phyloP scores from a whole-genome alignment of 2,888 invertebrate genomes.

The Holacanthella duospinosa region DNA sequence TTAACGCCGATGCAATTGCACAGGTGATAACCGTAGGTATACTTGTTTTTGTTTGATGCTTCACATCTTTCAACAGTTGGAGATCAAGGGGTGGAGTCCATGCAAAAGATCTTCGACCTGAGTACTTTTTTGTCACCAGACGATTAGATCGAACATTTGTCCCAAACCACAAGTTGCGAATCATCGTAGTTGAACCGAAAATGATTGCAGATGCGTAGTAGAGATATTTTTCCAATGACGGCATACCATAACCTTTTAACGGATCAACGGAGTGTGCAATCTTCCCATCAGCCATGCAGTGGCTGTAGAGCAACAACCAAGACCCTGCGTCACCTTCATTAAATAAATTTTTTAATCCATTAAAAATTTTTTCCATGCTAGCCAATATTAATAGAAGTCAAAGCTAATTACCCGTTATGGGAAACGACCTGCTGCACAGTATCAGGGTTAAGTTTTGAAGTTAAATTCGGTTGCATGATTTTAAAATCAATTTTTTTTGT shows the following conservation, averaged over 20 bases:
- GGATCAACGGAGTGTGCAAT: constrained; percentile 27
- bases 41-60: constrained; percentile 18
- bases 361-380: too few species aligned
- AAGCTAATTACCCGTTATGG: too few species aligned
- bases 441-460: too few species aligned
- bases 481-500: too few species aligned
- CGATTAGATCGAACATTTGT: constrained; percentile 15
- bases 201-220: constrained; percentile 12
- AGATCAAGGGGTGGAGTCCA: constrained; percentile 26
- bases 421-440: too few species aligned
- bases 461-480: too few species aligned
- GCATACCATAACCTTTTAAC: constrained; percentile 25
- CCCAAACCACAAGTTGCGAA: constrained; percentile 21
- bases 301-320: constrained; percentile 17
- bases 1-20: constrained; percentile 20
- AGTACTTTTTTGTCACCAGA: constrained; percentile 25
- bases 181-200: constrained; percentile 17
- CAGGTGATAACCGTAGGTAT: constrained; percentile 24
- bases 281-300: constrained; percentile 19
- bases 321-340: constrained; percentile 14
- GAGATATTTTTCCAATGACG: constrained; percentile 11
- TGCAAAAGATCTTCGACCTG: constrained; percentile 19
- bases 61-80: constrained; percentile 24
- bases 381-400: too few species aligned
- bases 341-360: too few species aligned